These are phyloP conservation scores for Chionis minor DNA, from an alignment of 2,113 vertebrate genomes.

Conservation along the genomic window DNA sequence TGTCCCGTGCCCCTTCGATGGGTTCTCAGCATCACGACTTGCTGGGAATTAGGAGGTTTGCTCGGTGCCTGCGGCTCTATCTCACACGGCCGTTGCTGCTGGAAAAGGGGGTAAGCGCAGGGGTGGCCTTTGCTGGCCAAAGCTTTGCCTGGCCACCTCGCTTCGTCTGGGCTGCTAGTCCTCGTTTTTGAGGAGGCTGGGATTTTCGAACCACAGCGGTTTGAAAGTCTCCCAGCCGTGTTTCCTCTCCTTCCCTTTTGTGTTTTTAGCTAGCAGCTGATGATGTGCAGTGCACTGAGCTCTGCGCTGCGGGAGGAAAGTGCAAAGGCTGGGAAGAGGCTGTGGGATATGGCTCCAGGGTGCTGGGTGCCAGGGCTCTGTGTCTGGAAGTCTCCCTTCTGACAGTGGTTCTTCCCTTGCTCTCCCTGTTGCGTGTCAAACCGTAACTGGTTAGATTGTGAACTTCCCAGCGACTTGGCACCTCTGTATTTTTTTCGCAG, in stretches of 20 bases:
- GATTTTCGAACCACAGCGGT: background rate
- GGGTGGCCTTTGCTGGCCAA: background rate
- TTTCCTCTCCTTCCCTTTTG: background rate
- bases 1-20: background rate
- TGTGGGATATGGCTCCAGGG: background rate
- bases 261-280: background rate
- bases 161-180: accelerated
- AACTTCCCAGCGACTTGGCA: background rate
- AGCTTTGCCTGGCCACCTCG: background rate
- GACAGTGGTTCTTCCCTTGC: background rate
- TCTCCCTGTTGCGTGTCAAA: background rate
- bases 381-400: background rate
- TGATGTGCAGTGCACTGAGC: background rate
- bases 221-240: background rate
- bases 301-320: background rate
- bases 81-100: accelerated
- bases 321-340: background rate
- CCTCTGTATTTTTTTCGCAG: background rate
- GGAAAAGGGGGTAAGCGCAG: background rate
- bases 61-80: background rate
- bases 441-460: background rate
- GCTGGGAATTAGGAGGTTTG: background rate
- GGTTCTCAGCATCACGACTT: accelerated
- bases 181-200: background rate
- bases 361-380: background rate